Evolutionary conservation across 2,113 vertebrate species (phyloP).

Genomic region (Colaptes auratus): DNA sequence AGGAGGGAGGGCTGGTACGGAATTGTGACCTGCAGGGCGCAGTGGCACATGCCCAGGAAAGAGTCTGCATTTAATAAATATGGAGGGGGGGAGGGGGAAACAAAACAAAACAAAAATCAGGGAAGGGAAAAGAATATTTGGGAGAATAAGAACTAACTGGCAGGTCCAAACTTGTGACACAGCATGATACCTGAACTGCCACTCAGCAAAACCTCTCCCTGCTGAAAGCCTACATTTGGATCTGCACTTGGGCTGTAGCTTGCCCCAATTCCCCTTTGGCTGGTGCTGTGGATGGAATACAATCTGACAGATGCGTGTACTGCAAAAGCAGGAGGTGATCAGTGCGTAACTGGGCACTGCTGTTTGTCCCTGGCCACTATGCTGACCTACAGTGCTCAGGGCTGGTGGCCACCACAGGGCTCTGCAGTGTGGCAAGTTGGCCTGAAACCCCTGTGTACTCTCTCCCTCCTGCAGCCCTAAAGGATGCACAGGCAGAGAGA

Average conservation of each 20-base stretch:
- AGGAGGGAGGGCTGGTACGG: background rate
- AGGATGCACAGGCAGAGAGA: background rate
- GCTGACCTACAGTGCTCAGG: background rate
- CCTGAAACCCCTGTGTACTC: background rate
- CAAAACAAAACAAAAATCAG: too few species aligned
- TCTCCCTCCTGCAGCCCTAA: background rate
- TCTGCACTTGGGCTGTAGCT: background rate
- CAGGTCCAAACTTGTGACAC: background rate
- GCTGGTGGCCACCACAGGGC: background rate
- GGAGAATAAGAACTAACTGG: background rate
- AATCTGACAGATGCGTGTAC: background rate
- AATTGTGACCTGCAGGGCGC: background rate
- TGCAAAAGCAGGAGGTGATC: background rate
- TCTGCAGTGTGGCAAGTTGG: background rate
- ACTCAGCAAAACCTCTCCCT: background rate
- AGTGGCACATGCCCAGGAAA: background rate
- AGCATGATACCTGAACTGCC: background rate
- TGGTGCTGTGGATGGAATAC: background rate
- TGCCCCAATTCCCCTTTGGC: background rate
- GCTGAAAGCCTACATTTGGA: background rate
- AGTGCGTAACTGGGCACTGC: background rate
- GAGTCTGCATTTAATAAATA: background rate
- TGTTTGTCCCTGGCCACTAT: background rate
- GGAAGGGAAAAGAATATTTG: background rate
- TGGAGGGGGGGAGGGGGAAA: fast-evolving